Base-by-base conservation (phyloP, 92 coral and sea anemone genomes). In the Siderastrea radians region DNA sequence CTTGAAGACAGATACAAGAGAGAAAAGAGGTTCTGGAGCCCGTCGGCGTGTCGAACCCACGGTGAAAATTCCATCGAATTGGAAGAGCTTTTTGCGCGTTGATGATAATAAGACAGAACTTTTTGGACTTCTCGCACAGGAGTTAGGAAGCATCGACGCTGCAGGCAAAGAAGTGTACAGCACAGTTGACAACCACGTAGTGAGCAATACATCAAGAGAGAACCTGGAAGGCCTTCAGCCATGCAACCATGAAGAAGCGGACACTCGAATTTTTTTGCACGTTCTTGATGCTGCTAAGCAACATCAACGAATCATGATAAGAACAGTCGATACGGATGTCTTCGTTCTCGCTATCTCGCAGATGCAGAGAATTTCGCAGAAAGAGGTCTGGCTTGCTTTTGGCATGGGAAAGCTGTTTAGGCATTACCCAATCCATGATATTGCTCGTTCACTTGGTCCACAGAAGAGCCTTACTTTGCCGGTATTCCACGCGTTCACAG, bases 391-490 rank as follows among this genome's bases (percentile, higher is more conserved):
- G 87, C 91, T 87, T 3, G 91, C 87, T 10, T 81, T 87, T 81
- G 87, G 15, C 75, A 70, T 48, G 43, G 75, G 75, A 45, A 70
- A 70, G 75, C 75, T 19, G 43, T 71, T 71, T 71, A 45, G 75
- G 43, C 43, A 82, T 69, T 84, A 74, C 38, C 77, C 92, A n/a
- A 50, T 82, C 81, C 84, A 88, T 67, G 83, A 83, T 63, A 89
- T 83, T 52, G 84, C 89, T 64, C 89, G 60, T 7, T 78, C 89
- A 72, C 90, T 86, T 81, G 87, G 87, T 60, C 93, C 93, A 58
- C 87, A 90, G 87, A 85, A 73, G 47, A 83, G 80, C 88, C n/a
- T 77, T 79, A 81, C 79, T 50, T 45, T 89, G 4, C 89, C 92
- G 5, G 84, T 89, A 6, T 89, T 89, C 51, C 92, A 83, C 65